Evolutionary conservation across 2,797 vertebrate genomes (phyloP).

Genomic region (Sternarchorhynchus goeldii): DNA sequence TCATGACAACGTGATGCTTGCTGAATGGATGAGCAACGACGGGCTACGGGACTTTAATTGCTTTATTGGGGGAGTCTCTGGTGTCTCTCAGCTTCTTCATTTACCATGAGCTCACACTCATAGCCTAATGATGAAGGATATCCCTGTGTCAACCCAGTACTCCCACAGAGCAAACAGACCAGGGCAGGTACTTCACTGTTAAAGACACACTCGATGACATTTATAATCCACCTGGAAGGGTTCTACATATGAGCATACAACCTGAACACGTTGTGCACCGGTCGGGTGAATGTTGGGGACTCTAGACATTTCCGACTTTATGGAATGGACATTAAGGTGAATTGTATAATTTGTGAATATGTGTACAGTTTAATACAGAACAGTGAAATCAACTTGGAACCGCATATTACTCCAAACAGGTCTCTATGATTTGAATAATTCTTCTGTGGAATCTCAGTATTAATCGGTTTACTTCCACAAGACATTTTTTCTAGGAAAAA

Average conservation of each 20-base stretch:
- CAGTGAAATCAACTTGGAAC: too few relatives aligned
- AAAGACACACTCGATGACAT: neutral
- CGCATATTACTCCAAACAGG: too few relatives aligned
- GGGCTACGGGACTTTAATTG: slow-evolving; percentile 45
- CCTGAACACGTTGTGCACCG: neutral
- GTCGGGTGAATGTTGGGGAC: neutral
- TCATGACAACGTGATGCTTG: slow-evolving; percentile 47
- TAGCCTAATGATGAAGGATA: slow-evolving; percentile 31
- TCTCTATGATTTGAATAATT: too few relatives aligned
- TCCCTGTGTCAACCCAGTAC: neutral
- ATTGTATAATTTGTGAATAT: too few relatives aligned
- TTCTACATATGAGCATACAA: neutral
- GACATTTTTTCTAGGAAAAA: too few relatives aligned
- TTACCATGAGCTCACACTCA: slow-evolving; percentile 30
- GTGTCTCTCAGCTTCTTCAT: slow-evolving; percentile 35
- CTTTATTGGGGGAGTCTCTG: slow-evolving; percentile 44
- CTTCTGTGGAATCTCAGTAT: too few relatives aligned
- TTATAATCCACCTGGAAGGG: slow-evolving; percentile 1
- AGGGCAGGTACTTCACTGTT: neutral
- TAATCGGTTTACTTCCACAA: too few relatives aligned
- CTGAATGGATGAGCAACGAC: slow-evolving; percentile 32
- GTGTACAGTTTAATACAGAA: too few relatives aligned
- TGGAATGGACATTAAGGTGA: neutral
- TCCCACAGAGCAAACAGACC: slow-evolving; percentile 1
- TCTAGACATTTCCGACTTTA: neutral